Conservation (phyloP, 2,113 vertebrate genomes). For the Aleadryas rufinucha region DNA sequence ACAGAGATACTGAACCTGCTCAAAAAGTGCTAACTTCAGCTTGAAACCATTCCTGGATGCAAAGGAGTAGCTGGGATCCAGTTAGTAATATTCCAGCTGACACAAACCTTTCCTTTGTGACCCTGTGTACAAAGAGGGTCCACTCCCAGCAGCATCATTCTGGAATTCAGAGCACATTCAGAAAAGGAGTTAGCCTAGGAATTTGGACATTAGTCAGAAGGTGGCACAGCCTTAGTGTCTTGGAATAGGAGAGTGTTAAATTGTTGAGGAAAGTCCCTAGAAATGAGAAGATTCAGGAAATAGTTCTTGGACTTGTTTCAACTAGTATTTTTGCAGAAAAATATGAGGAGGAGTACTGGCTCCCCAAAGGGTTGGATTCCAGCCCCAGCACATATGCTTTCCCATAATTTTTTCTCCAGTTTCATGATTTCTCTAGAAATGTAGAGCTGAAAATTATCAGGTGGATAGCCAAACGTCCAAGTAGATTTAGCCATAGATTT, state of each 20-base stretch:
- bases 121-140: neutral
- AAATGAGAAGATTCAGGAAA: slow-evolving; percentile 1
- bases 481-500: neutral
- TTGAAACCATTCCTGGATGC: neutral
- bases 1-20: neutral
- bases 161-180: neutral
- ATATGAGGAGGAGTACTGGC: neutral
- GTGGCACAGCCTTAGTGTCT: neutral
- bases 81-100: neutral
- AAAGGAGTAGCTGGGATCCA: neutral
- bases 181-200: neutral
- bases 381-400: neutral
- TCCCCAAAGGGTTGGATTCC: neutral
- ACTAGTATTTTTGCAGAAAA: neutral
- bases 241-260: neutral
- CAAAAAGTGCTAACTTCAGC: neutral
- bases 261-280: neutral
- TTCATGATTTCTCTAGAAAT: neutral
- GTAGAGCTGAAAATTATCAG: neutral
- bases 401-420: neutral
- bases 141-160: neutral
- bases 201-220: neutral
- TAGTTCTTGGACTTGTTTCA: slow-evolving; percentile 19
- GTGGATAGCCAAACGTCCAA: fast-evolving
- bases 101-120: neutral